Evolutionary conservation across 2,888 invertebrate species (phyloP).

Genomic region (Microctonus aethiopoides): DNA sequence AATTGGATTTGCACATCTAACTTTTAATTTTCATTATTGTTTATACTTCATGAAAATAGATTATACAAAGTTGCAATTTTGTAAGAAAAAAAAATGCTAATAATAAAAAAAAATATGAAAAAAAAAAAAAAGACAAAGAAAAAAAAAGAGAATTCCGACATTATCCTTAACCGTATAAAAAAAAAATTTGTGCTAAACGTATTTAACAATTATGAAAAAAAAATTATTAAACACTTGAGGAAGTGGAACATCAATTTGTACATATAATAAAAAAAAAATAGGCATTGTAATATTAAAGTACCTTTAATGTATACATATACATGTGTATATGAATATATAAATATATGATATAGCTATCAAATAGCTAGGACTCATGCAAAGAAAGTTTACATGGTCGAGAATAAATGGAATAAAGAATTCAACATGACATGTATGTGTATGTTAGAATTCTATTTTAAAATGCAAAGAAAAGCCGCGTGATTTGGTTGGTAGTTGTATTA

Average conservation of each 20-base stretch:
- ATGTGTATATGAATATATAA: constrained; percentile 27
- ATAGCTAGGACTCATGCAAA: constrained; percentile 62
- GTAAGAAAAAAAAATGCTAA: not conserved
- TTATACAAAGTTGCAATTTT: not conserved
- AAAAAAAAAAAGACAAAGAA: too few relatives aligned
- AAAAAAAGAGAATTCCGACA: not conserved
- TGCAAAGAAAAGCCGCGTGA: constrained; percentile 52
- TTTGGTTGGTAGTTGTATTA: constrained; percentile 49
- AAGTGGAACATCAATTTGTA: constrained; percentile 23
- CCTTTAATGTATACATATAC: constrained; percentile 39
- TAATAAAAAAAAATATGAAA: not conserved
- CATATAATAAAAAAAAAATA: constrained; percentile 32
- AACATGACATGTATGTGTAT: constrained; percentile 22
- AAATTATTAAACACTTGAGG: constrained; percentile 15
- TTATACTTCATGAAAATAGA: not conserved
- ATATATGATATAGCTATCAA: constrained; percentile 58
- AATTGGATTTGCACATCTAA: not conserved
- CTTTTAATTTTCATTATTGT: not conserved
- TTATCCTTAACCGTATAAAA: constrained; percentile 7
- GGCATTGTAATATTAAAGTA: constrained; percentile 47
- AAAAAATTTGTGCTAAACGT: constrained; percentile 20
- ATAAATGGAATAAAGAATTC: constrained; percentile 42
- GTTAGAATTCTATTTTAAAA: constrained; percentile 55
- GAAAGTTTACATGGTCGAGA: constrained; percentile 62
- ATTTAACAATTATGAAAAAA: constrained; percentile 19